Evolutionary conservation across 2,888 invertebrate species (phyloP).

Genomic region (Folsomia manolachei): DNA sequence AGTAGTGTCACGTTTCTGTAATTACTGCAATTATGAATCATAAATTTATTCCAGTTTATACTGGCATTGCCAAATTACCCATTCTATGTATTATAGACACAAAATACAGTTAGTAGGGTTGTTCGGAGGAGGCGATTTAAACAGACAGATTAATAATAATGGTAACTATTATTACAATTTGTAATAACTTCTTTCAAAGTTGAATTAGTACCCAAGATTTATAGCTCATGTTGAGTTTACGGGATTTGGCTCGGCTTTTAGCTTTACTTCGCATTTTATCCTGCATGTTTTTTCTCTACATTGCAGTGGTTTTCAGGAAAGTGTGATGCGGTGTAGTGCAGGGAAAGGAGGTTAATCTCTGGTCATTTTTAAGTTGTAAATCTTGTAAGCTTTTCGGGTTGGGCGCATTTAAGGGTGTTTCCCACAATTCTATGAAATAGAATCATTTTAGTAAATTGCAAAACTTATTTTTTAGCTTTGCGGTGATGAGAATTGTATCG

Average conservation of each 20-base stretch:
- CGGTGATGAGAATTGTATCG: too few species aligned
- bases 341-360: neutral
- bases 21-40: constrained; percentile 13
- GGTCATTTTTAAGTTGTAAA: neutral
- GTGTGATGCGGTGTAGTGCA: neutral
- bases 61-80: neutral
- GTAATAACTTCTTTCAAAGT: neutral
- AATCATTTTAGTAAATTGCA: too few species aligned
- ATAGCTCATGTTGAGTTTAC: neutral
- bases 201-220: neutral
- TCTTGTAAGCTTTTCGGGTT: too few species aligned
- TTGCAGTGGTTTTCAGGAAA: too few species aligned
- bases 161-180: neutral
- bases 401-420: too few species aligned
- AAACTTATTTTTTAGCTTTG: too few species aligned
- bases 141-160: neutral
- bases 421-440: too few species aligned
- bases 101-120: too few species aligned
- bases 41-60: constrained; percentile 2
- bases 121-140: too few species aligned
- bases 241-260: neutral
- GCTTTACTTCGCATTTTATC: too few species aligned
- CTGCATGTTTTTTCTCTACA: too few species aligned
- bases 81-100: neutral
- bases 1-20: constrained; percentile 18